Evolutionary conservation across 1,140 invertebrate species (phyloP), one percentile per base, ranked within the genome.

Genomic region (Drosophila ananassae): DNA sequence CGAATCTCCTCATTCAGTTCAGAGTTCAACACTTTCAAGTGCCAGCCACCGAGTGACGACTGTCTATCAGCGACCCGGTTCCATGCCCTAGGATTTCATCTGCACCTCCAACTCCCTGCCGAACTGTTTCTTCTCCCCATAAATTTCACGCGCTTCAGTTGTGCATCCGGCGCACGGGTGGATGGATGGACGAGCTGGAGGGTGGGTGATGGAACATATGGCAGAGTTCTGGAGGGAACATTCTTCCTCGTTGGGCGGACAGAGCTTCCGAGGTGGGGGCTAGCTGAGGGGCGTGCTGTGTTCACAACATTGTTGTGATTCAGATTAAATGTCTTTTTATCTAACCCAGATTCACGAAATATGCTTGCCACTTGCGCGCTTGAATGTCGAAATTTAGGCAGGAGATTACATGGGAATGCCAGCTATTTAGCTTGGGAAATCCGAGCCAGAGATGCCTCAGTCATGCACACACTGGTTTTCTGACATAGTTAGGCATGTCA

Each of bases 301-400:
- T 76, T 77, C 71, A 89, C 79, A 87, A 89, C 78, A 89, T 89
- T 83, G 83, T 89, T 87, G 71, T 74, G 51, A 73, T 77, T 83
- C 55, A 76, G 83, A 87, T 87, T 89, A 87, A 83, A 87, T 89
- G 79, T 71, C 83, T 79, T 69, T 81, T 87, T 87, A 87, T 87
- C 82, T 87, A 89, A 79, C 82, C 78, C 71, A 87, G 53, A 74
- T 74, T 64, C 72, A 87, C 75, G 71, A 78, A 85, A 69, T 85
- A 72, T 87, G 71, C 61, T 80, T 22, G 57, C 34, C 79, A 55
- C 57, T 62, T 58, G 64, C 44, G 57, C 24, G 24, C 47, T 52
- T 21, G 55, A 53, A 74, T 75, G 76, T 73, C 47, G 77, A 77
- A 84, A 83, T 80, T 41, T 24, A 48, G 17, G 58, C 58, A 32